Evolutionary conservation across 2,113 vertebrate genomes (phyloP).

Genomic region (Mormoops blainvillei): DNA sequence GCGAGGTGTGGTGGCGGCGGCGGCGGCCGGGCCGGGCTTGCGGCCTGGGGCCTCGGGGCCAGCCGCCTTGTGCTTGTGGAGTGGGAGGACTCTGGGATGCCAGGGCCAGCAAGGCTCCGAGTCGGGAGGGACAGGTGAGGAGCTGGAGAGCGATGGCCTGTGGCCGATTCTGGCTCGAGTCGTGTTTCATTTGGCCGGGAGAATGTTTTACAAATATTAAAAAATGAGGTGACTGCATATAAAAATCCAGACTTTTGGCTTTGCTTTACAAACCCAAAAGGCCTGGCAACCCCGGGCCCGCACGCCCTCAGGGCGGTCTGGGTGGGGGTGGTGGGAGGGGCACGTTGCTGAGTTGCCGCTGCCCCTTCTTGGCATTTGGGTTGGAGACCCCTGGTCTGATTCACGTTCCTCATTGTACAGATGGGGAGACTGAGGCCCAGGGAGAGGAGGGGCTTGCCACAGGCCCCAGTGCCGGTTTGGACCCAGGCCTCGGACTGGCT

Average conservation of each 20-base stretch:
- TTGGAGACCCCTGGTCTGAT: background rate
- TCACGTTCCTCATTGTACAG: background rate
- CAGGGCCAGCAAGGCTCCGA: background rate
- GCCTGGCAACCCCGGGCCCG: background rate
- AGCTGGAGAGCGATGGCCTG: background rate
- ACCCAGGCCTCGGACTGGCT: background rate
- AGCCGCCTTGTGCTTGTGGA: rapidly evolving
- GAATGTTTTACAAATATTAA: background rate
- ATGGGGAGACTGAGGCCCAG: background rate
- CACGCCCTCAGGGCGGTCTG: rapidly evolving
- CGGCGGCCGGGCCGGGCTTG: rapidly evolving
- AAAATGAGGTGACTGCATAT: background rate
- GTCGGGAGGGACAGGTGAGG: rapidly evolving
- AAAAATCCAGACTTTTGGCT: background rate
- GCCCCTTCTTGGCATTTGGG: too few species aligned
- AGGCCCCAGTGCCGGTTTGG: background rate
- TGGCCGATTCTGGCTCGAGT: background rate
- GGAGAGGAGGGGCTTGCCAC: background rate
- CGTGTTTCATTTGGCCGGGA: background rate
- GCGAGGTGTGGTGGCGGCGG: rapidly evolving
- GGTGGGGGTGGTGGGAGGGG: background rate
- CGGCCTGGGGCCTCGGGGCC: rapidly evolving
- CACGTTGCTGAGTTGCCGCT: background rate
- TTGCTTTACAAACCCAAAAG: background rate
- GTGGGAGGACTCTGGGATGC: rapidly evolving